Conservation (phyloP, 1,140 invertebrate species). For the Bombus consobrinus region DNA sequence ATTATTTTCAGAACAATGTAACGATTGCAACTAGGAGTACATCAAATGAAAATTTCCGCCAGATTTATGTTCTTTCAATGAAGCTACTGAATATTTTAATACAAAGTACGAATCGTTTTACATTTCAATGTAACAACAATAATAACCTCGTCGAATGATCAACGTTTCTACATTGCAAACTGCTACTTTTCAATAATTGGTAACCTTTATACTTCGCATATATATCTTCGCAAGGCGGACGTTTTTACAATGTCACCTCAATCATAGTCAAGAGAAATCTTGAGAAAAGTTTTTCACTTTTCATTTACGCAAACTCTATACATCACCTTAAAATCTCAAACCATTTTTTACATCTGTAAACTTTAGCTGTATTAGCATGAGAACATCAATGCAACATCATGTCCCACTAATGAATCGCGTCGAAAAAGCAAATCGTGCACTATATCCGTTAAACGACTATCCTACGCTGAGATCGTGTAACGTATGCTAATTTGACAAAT, state of each 20-base stretch:
- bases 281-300: no score
- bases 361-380: no score
- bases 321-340: neutral
- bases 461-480: no score
- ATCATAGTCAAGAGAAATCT: no score
- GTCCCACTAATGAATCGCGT: neutral
- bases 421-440: no score
- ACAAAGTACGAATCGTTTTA: neutral
- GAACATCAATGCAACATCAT: neutral
- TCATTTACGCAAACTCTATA: no score
- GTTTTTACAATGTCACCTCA: neutral
- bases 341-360: neutral
- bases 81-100: neutral
- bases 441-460: neutral
- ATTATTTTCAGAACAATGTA: neutral
- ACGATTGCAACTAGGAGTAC: neutral
- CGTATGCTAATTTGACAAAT: slow-evolving; percentile 50
- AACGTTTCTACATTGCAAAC: neutral
- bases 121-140: neutral
- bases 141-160: neutral
- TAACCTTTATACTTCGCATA: no score
- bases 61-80: neutral
- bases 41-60: neutral
- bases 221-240: no score
- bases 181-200: no score